Base-by-base conservation (phyloP, 2,797 vertebrate species). In the Myotis vivesi region DNA sequence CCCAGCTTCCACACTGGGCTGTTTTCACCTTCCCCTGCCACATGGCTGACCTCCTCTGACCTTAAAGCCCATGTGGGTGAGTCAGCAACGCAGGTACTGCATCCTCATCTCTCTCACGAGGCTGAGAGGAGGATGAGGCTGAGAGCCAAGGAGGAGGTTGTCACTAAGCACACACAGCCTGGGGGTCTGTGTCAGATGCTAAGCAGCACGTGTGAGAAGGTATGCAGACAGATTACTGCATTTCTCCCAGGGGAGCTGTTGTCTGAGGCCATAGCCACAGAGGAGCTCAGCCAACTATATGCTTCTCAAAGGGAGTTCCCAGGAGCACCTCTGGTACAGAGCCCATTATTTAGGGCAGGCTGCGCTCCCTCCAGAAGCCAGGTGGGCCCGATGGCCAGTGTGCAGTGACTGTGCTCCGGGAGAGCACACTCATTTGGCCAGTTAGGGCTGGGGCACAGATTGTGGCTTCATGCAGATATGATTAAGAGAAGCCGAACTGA, bases 131-230 rank as follows among this genome's bases (percentile, higher is more conserved):
- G 49, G 19, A 8, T 15, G 72, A 76, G 73, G 33, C 55, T 2
- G 44, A 36, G 46, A 46, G 41, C 30, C 53, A 44, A 15, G 17
- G 28, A 68, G 46, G 79, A 41, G 49, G 66, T 13, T 16, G 5
- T 51, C 12, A 5, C 33, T 36, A 10, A 64, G 13, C 8, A 1
- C 0, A 3, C 12, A 1, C 9, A n/a, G 19, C 3, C 3, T 0
- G 17, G 13, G 1, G 9, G 59, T 71, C 36, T 25, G 9, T 12
- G 10, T 53, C 9, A 20, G n/a, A 20, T 41, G n/a, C 79, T 46
- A 2, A 23, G 75, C 75, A 19, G 55, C 1, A 2, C 2, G 38
- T 7, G 23, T 30, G 28, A 73, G 89, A 53, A 49, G 12, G 23
- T 0, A 6, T 4, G 44, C 16, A 8, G 0, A 30, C 0, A 28